Conservation (phyloP, 2,888 invertebrate species). For the Agrenia bidenticulata region DNA sequence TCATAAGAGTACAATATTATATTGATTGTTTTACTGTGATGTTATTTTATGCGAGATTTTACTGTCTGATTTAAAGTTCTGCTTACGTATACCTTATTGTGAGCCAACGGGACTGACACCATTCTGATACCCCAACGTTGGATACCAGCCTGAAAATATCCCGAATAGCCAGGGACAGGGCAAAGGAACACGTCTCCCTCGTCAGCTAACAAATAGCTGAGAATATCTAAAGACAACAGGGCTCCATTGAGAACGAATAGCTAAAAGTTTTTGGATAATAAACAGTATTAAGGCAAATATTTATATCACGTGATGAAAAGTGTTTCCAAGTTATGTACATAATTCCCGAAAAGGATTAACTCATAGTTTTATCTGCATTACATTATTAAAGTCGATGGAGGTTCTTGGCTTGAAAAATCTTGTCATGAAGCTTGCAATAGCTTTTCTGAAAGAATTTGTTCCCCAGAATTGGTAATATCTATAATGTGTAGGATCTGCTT, state of each 20-base stretch:
- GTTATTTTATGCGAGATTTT: too few species aligned
- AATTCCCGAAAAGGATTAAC: too few species aligned
- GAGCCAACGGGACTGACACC: conserved; percentile 22
- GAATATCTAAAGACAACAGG: conserved; percentile 26
- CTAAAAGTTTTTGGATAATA: conserved; percentile 9
- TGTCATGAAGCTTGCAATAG: conserved; percentile 31
- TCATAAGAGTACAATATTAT: too few species aligned
- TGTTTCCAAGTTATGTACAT: background rate
- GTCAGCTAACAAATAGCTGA: conserved; percentile 29
- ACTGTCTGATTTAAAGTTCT: too few species aligned
- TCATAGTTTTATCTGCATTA: conserved; percentile 4
- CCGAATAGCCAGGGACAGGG: conserved; percentile 26
- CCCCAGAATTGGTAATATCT: conserved; percentile 39
- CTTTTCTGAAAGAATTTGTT: conserved; percentile 18
- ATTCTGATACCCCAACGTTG: conserved; percentile 32
- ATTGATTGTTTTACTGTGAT: too few species aligned
- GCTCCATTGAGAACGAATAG: conserved; percentile 34
- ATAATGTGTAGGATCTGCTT: conserved; percentile 19
- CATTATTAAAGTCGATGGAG: conserved; percentile 13
- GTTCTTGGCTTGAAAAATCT: conserved; percentile 23
- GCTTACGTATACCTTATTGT: background rate
- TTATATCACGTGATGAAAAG: background rate
- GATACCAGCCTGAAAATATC: conserved; percentile 31
- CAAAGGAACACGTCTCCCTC: conserved; percentile 28
- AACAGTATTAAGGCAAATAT: background rate